A percentile compares a stretch with the other conserved stretches of the same genome.
phyloP scores from a whole-genome alignment of 1,140 invertebrate genomes.

The Ectropis grisescens region DNA sequence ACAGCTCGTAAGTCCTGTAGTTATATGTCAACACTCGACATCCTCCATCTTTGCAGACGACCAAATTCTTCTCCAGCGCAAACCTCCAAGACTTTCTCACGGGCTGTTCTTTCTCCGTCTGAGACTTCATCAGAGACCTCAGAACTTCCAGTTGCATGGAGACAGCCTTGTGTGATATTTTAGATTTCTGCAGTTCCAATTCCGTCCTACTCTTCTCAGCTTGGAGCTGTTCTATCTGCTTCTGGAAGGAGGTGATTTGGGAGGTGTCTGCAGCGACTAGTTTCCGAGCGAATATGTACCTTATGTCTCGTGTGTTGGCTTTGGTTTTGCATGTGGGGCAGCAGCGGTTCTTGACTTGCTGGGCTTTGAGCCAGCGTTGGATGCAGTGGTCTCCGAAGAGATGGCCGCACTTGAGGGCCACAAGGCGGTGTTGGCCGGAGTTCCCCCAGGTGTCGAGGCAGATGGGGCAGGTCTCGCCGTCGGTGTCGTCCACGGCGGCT shows the following conservation, averaged over 20 bases:
- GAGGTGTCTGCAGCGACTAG: constrained; percentile 66
- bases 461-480: constrained; percentile 85
- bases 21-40: constrained; percentile 85
- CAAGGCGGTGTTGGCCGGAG: constrained; percentile 86
- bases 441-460: constrained; percentile 90
- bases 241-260: constrained; percentile 68
- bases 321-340: constrained; percentile 93
- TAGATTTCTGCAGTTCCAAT: constrained; percentile 43
- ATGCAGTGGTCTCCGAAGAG: constrained; percentile 90
- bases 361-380: constrained; percentile 79
- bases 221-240: constrained; percentile 58
- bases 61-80: constrained; percentile 74
- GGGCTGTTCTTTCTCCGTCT: constrained; percentile 31
- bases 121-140: constrained; percentile 38
- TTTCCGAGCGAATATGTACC: constrained; percentile 72
- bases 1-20: constrained; percentile 72
- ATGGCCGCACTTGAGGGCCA: constrained; percentile 90
- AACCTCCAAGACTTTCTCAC: constrained; percentile 56
- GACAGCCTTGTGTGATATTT: constrained; percentile 55
- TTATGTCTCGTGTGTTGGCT: constrained; percentile 80
- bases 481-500: constrained; percentile 54
- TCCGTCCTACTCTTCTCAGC: constrained; percentile 43
- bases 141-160: constrained; percentile 56
- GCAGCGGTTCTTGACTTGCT: constrained; percentile 43
- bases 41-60: constrained; percentile 76